Base-by-base conservation (phyloP, 2,113 vertebrate genomes). In the Perccottus glenii region DNA sequence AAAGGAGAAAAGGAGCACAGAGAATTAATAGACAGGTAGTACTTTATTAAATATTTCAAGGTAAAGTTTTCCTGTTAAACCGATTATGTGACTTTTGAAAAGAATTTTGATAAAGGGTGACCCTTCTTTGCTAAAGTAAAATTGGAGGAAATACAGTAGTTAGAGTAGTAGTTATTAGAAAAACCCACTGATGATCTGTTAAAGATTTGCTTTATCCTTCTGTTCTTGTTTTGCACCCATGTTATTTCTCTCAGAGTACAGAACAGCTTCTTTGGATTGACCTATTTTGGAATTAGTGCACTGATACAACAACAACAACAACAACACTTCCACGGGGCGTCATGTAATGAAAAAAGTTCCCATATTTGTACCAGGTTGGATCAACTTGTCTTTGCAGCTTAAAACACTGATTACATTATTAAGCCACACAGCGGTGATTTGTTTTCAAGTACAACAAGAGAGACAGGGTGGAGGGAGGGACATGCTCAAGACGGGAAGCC, bases 331-430 rank as follows among this genome's bases (percentile, higher is more conserved):
- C 55, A 63, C 57, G 15, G 56, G 42, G 27, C 32, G 57, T 60
- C 55, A 19, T 49, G 83, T 88, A 89, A 90, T 91, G 78, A 89
- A 86, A 70, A 71, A 87, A 83, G 82, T 90, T 85, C 57, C 55
- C 66, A 62, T 77, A 74, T 89, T 89, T 87, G 87, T 86, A 85
- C 77, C 44, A 10, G 62, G 80, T 70, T 64, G 73, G 86, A 91
- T 90, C 81, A 91, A 86, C 83, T 89, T 89, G 87, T 89, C 86
- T 68, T 48, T 6, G 7, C 56, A 16, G 86, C 83, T 91, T 89
- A 88, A 89, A 86, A 73, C 78, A 77, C 82, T 80, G 73, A 64
- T 79, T 87, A 90, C 86, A 90, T 86, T 80, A 77, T 81, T 83
- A 86, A 81, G 85, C 85, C 81, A 76, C 63, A 67, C 61, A 49